phyloP scores from a whole-genome alignment of 2,888 invertebrate species.

The Pseudeuparius sepicola region DNA sequence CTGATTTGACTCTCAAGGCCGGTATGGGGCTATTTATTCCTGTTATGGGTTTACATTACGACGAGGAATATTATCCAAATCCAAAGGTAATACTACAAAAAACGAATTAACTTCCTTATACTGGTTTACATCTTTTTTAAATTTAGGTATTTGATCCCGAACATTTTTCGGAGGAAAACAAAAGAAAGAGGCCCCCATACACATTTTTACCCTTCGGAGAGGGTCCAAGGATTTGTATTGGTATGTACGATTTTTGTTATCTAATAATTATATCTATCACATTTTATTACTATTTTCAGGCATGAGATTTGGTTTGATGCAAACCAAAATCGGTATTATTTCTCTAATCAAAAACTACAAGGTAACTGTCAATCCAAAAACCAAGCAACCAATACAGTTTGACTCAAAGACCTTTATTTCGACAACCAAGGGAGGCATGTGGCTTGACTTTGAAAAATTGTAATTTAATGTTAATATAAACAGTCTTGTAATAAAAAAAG shows the following conservation, averaged over 20 bases:
- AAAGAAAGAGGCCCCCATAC: constrained; percentile 19
- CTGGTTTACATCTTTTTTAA: too few relatives aligned
- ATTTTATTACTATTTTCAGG: constrained; percentile 24
- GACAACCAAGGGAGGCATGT: too few relatives aligned
- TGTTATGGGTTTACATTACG: constrained; percentile 23
- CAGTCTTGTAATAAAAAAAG: too few relatives aligned
- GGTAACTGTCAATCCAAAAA: constrained; percentile 26
- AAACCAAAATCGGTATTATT: constrained; percentile 30
- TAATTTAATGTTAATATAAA: too few relatives aligned
- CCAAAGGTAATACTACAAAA: too few relatives aligned
- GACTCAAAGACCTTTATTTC: too few relatives aligned
- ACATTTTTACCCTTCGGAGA: constrained; percentile 34
- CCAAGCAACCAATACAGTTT: constrained; percentile 26
- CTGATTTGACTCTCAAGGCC: constrained; percentile 30
- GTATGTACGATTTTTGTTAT: constrained; percentile 24
- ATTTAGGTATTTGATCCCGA: constrained; percentile 28
- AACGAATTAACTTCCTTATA: too few relatives aligned
- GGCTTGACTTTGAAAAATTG: too few relatives aligned
- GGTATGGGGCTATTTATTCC: constrained; percentile 34
- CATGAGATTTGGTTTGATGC: constrained; percentile 30
- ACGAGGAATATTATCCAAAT: constrained; percentile 27
- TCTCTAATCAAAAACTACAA: constrained; percentile 26
- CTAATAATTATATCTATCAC: too few relatives aligned
- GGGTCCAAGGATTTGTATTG: constrained; percentile 35
- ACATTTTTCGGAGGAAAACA: constrained; percentile 25